phyloP scores from a whole-genome alignment of 2,797 vertebrate genomes.

The Coranthus polyacanthus region DNA sequence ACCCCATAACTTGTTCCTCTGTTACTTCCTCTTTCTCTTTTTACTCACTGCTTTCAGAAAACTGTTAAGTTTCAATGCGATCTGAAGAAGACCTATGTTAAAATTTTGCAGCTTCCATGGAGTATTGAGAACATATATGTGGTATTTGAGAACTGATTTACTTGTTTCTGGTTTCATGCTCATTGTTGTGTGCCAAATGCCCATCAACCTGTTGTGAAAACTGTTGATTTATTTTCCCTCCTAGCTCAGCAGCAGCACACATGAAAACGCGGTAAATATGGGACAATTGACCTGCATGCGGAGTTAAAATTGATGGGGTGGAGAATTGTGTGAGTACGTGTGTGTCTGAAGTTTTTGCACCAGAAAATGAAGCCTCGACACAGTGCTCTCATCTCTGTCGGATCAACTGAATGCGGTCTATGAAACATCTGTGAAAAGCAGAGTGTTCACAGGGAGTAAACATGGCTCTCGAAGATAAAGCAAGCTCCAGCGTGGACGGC shows the following conservation, averaged over 20 bases:
- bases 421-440: constrained; percentile 70
- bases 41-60: constrained; percentile 46
- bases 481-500: constrained; percentile 67
- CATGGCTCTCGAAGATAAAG: constrained; percentile 81
- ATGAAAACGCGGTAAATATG: constrained; percentile 60
- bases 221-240: constrained; percentile 58
- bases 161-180: constrained; percentile 62
- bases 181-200: constrained; percentile 61
- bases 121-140: too few relatives aligned
- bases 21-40: constrained; percentile 4
- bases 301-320: constrained; percentile 49
- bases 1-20: constrained; percentile 48
- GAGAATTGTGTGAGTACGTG: constrained; percentile 13
- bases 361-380: constrained; percentile 53
- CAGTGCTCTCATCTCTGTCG: constrained; percentile 53
- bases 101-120: constrained; percentile 58
- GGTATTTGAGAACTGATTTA: constrained; percentile 70
- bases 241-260: constrained; percentile 41
- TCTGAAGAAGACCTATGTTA: constrained; percentile 47
- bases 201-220: constrained; percentile 60
- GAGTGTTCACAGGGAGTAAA: constrained; percentile 68
- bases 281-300: constrained; percentile 48
- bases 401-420: constrained; percentile 53
- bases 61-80: constrained; percentile 48
- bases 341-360: constrained; percentile 38